phyloP scores from a whole-genome alignment of 1,140 invertebrate species.

The Zaprionus tsacasi region DNA sequence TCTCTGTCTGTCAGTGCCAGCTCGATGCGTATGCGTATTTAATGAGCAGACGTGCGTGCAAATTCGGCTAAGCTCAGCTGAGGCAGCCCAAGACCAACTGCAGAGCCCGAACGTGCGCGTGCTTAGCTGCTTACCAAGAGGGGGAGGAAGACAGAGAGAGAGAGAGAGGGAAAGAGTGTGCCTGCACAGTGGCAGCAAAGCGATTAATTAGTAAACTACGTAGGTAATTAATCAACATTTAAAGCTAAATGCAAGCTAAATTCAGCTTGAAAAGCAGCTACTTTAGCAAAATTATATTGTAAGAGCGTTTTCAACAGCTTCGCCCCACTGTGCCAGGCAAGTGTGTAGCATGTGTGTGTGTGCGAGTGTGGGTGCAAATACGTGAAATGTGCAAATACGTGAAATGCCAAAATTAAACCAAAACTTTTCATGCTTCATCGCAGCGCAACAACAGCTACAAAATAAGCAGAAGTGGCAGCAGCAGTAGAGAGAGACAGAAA shows the following conservation, averaged over 20 bases:
- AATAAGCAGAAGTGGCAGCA: background rate
- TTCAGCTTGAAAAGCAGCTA: background rate
- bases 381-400: slow-evolving; percentile 55
- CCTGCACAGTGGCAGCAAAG: slow-evolving; percentile 10
- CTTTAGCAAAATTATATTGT: background rate
- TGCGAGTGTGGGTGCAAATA: slow-evolving; percentile 45
- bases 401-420: slow-evolving; percentile 78
- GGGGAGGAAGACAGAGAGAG: background rate
- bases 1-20: slow-evolving; percentile 8
- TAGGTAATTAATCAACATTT: background rate
- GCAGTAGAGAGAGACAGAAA: background rate
- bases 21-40: slow-evolving; percentile 74
- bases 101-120: slow-evolving; percentile 20
- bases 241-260: background rate
- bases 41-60: slow-evolving; percentile 81
- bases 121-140: slow-evolving; percentile 56
- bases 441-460: slow-evolving; percentile 54
- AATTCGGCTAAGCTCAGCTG: slow-evolving; percentile 65
- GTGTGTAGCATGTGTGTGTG: slow-evolving; percentile 33
- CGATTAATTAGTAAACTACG: background rate
- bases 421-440: slow-evolving; percentile 82
- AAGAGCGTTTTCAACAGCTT: background rate
- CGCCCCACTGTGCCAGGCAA: slow-evolving; percentile 24
- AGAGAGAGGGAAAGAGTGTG: no score
- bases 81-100: slow-evolving; percentile 16